These are phyloP conservation scores for Enteromius anoplus DNA, from an alignment of 2,797 vertebrate species.

Conservation along the genomic window DNA sequence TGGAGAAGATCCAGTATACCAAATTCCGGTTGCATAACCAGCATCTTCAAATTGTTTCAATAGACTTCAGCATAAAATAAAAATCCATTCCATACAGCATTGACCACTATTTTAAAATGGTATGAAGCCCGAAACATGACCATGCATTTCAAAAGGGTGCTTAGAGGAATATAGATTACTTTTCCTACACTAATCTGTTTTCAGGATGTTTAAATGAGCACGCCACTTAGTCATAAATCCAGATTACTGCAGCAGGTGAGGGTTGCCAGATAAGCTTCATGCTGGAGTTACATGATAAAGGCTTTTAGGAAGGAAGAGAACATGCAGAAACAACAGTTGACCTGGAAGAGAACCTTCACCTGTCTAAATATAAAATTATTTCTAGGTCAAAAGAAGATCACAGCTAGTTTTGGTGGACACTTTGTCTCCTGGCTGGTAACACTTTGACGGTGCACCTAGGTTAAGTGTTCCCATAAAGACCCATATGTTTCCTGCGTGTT, in stretches of 20 bases:
- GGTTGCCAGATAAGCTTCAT: background rate
- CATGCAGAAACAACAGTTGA: background rate
- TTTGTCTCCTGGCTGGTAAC: conserved; percentile 70
- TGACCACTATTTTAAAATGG: background rate
- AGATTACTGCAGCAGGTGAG: background rate
- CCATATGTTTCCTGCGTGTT: conserved; percentile 61
- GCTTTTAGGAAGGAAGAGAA: conserved; percentile 12
- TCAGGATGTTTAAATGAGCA: conserved; percentile 13
- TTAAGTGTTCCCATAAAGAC: conserved; percentile 78
- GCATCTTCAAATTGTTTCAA: conserved; percentile 8
- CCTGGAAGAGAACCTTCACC: background rate
- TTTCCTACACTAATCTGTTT: conserved; percentile 4
- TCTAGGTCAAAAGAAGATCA: conserved; percentile 72
- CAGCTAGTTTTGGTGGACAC: conserved; percentile 72
- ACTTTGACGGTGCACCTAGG: conserved; percentile 70
- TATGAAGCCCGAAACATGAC: conserved; percentile 28
- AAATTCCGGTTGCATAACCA: background rate
- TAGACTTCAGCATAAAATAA: background rate
- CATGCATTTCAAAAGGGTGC: background rate
- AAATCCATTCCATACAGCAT: background rate
- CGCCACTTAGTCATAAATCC: conserved; percentile 3
- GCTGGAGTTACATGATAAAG: background rate
- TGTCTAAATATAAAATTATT: conserved; percentile 37
- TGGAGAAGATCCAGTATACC: background rate
- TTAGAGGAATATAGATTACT: background rate